These are phyloP conservation scores for Rhipidura dahli DNA, from an alignment of 2,113 vertebrate species.

Conservation along the genomic window DNA sequence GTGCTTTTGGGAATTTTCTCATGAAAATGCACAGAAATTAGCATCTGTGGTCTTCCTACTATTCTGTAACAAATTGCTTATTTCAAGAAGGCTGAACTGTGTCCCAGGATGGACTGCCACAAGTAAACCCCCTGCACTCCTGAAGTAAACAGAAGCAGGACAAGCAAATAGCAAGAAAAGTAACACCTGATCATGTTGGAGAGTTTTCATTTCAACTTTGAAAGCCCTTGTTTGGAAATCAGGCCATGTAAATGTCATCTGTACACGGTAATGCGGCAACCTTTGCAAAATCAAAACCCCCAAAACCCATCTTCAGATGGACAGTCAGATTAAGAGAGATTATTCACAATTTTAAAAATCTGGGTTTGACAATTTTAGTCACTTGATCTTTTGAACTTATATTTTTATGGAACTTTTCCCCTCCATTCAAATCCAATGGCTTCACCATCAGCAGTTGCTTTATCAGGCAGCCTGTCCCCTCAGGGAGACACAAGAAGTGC, in stretches of 20 bases:
- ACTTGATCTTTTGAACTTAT: not conserved
- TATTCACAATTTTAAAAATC: not conserved
- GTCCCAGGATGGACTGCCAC: not conserved
- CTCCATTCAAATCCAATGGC: not conserved
- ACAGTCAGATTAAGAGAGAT: not conserved
- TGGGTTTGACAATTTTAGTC: not conserved
- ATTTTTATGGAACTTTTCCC: not conserved
- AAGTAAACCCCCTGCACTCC: not conserved
- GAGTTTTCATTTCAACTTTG: not conserved
- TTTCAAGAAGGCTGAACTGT: not conserved
- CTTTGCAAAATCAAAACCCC: not conserved
- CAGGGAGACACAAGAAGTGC: not conserved
- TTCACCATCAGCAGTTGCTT: not conserved
- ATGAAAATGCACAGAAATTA: not conserved
- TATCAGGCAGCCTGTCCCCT: not conserved
- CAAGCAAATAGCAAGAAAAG: not conserved
- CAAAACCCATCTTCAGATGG: not conserved
- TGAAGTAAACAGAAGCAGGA: not conserved
- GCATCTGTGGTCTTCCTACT: not conserved
- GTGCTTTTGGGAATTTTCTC: not conserved
- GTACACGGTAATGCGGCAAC: not conserved
- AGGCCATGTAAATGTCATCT: not conserved
- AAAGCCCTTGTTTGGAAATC: not conserved
- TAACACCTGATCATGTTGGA: not conserved
- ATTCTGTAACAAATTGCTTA: not conserved